A percentile compares a stretch with the other conserved stretches of the same genome.
These are phyloP conservation scores for Solea senegalensis DNA, from an alignment of 2,113 vertebrate species.

Conservation along the genomic window DNA sequence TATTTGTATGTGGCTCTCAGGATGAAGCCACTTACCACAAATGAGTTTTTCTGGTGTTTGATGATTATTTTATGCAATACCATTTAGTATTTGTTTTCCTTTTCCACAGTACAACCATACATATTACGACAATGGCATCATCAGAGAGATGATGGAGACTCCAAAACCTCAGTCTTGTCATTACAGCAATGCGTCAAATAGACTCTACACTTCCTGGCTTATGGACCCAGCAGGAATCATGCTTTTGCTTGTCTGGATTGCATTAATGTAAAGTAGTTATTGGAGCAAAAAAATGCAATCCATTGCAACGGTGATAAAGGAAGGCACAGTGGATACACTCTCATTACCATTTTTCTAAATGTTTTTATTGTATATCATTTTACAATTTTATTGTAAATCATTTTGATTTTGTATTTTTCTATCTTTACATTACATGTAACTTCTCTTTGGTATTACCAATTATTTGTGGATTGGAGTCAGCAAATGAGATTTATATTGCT, in stretches of 20 bases:
- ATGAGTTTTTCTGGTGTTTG: neutral
- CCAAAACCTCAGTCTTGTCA: slow-evolving; percentile 31
- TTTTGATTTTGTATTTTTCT: neutral
- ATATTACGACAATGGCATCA: accelerated
- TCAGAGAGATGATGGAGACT: slow-evolving; percentile 52
- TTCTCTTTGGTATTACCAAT: neutral
- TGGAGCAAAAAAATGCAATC: neutral
- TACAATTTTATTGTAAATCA: neutral
- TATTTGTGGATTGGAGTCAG: neutral
- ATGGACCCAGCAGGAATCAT: slow-evolving; percentile 12
- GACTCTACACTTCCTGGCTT: slow-evolving; percentile 20
- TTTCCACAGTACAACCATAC: neutral
- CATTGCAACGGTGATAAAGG: neutral
- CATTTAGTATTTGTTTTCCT: neutral
- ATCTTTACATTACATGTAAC: neutral
- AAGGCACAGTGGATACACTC: neutral
- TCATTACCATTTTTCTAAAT: no score
- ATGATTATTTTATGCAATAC: neutral
- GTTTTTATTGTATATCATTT: neutral
- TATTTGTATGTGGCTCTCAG: no score
- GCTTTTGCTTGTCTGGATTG: slow-evolving; percentile 34
- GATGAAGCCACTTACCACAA: neutral
- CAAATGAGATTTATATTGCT: neutral
- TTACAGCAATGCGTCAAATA: neutral
- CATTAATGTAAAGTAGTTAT: slow-evolving; percentile 7